These are phyloP conservation scores for Brachymystax lenok DNA, from an alignment of 2,797 vertebrate genomes.

Conservation along the genomic window DNA sequence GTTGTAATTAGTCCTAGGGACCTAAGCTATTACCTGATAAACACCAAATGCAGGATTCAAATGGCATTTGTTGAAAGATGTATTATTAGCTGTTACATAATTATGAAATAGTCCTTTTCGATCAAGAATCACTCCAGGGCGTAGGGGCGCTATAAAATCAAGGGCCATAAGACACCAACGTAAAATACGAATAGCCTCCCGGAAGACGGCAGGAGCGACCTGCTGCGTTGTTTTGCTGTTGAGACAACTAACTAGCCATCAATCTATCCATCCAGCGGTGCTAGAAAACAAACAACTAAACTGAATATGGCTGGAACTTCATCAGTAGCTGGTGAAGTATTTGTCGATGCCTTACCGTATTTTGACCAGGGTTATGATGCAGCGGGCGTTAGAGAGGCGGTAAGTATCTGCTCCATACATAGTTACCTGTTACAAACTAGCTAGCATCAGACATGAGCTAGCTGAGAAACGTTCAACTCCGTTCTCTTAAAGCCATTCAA, in stretches of 20 bases:
- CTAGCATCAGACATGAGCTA: neutral
- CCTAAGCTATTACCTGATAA: too few relatives aligned
- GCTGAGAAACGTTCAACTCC: neutral
- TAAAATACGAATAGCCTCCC: neutral
- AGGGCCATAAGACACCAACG: too few relatives aligned
- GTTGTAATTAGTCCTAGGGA: too few relatives aligned
- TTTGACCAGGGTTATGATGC: slow-evolving; percentile 97
- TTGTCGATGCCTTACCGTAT: slow-evolving; percentile 93
- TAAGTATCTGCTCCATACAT: slow-evolving; percentile 65
- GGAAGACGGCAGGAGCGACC: neutral
- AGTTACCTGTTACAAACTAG: slow-evolving; percentile 8
- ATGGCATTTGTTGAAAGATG: too few relatives aligned
- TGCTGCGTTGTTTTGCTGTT: neutral
- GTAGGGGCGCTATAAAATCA: too few relatives aligned
- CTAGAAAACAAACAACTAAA: neutral
- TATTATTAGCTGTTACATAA: too few relatives aligned
- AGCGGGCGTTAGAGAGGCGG: slow-evolving; percentile 91
- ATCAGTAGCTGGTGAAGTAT: slow-evolving; percentile 89
- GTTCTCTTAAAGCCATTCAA: neutral
- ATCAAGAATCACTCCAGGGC: too few relatives aligned
- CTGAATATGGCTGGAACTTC: slow-evolving; percentile 86
- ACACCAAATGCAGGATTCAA: too few relatives aligned
- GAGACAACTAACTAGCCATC: neutral
- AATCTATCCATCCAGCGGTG: neutral
- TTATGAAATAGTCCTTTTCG: too few relatives aligned